Evolutionary conservation across 2,113 vertebrate genomes (phyloP).

Genomic region (Zonotrichia leucophrys): DNA sequence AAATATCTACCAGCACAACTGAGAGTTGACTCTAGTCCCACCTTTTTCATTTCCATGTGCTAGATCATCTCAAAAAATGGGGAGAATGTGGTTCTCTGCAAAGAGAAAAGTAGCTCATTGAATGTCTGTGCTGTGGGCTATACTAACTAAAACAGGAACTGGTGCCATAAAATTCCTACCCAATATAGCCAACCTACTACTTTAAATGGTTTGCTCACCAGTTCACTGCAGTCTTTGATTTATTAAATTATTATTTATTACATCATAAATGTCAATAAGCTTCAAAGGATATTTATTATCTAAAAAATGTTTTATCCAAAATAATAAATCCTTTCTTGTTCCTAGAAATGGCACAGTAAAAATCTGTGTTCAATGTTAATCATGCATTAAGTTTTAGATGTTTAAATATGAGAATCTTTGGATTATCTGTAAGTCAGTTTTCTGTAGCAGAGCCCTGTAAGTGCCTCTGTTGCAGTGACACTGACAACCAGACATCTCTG

Average conservation of each 20-base stretch:
- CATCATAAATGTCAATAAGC: not conserved
- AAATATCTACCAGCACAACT: not conserved
- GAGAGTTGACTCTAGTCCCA: not conserved
- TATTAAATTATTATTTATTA: not conserved
- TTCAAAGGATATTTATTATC: not conserved
- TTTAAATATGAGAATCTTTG: not conserved
- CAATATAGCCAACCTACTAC: conserved; percentile 12
- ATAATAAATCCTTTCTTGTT: not conserved
- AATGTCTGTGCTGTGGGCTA: not conserved
- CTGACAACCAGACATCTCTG: not conserved
- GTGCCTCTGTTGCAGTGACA: not conserved
- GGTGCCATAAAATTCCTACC: conserved; percentile 23
- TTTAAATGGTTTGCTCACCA: conserved; percentile 28
- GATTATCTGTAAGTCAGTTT: not conserved
- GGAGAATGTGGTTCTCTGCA: not conserved
- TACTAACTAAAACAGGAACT: conserved; percentile 9
- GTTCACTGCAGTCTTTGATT: not conserved
- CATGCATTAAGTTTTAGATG: not conserved
- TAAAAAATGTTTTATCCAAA: not conserved
- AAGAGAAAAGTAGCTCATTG: not conserved
- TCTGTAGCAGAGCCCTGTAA: not conserved
- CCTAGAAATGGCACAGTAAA: not conserved
- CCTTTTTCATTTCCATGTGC: not conserved
- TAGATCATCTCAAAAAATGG: not conserved
- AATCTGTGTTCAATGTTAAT: not conserved